Evolutionary conservation across 1,140 invertebrate genomes (phyloP).

Genomic region (Theocolax elegans): DNA sequence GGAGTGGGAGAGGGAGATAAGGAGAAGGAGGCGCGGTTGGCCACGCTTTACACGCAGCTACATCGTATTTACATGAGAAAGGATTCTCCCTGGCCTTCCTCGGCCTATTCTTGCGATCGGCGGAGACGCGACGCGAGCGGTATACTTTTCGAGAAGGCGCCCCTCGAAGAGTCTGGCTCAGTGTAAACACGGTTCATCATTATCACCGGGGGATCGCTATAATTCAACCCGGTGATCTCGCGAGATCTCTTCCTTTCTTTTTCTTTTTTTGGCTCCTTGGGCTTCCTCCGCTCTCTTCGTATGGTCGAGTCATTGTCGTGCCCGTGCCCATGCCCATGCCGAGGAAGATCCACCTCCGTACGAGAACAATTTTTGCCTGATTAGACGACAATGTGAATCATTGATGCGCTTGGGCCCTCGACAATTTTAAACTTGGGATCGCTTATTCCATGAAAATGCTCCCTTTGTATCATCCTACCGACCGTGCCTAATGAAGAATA

Average conservation of each 20-base stretch:
- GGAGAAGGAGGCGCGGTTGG: slow-evolving; percentile 53
- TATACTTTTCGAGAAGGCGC: slow-evolving; percentile 38
- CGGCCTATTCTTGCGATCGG: slow-evolving; percentile 29
- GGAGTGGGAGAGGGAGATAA: slow-evolving; percentile 11
- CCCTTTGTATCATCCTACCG: background rate
- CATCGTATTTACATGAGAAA: slow-evolving; percentile 69
- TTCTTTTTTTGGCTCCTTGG: slow-evolving; percentile 9
- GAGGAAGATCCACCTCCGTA: background rate
- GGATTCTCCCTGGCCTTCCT: slow-evolving; percentile 43
- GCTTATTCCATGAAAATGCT: slow-evolving; percentile 22
- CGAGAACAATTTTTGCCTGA: slow-evolving; percentile 33
- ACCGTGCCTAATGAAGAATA: slow-evolving; percentile 8
- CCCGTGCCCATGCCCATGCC: background rate
- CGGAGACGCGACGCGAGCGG: slow-evolving; percentile 18
- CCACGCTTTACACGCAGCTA: slow-evolving; percentile 63
- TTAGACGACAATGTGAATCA: slow-evolving; percentile 32
- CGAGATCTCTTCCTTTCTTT: slow-evolving; percentile 26
- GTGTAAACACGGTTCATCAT: slow-evolving; percentile 67
- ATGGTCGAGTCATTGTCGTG: slow-evolving; percentile 9
- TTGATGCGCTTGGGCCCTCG: slow-evolving; percentile 48
- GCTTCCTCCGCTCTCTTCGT: background rate
- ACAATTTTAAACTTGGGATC: slow-evolving; percentile 46
- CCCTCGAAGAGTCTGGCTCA: slow-evolving; percentile 49
- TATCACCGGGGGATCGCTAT: slow-evolving; percentile 62
- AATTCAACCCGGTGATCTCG: slow-evolving; percentile 50